phyloP scores from a whole-genome alignment of 64 coral and sea anemone species.

The Montipora efflorescens region DNA sequence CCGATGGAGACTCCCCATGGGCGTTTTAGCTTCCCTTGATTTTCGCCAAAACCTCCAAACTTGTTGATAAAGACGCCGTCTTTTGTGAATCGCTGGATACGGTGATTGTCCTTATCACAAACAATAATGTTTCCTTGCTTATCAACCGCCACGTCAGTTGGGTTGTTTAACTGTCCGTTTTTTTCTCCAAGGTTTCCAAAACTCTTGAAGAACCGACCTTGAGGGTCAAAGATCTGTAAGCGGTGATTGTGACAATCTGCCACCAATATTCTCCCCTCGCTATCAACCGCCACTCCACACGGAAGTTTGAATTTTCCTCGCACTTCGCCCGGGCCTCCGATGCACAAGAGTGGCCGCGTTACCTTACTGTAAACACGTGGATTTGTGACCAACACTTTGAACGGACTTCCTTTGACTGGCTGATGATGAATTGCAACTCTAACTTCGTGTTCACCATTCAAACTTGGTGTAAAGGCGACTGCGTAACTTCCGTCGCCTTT shows the following conservation, averaged over 20 bases:
- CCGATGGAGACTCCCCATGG: constrained; percentile 91
- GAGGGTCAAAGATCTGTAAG: constrained; percentile 85
- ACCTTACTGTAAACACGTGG: constrained; percentile 79
- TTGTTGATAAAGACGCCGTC: constrained; percentile 86
- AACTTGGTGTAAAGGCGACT: constrained; percentile 72
- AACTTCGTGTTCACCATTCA: constrained; percentile 72
- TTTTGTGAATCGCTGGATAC: constrained; percentile 92
- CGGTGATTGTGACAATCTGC: constrained; percentile 96
- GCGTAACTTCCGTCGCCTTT: constrained; percentile 78
- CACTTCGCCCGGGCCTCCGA: constrained; percentile 72
- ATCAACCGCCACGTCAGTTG: constrained; percentile 87
- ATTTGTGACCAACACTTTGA: constrained; percentile 66
- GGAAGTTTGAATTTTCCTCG: constrained; percentile 90
- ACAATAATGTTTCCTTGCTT: constrained; percentile 81
- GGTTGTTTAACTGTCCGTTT: constrained; percentile 93
- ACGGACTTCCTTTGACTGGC: constrained; percentile 81
- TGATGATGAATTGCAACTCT: constrained; percentile 73
- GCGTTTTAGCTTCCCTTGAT: constrained; percentile 78
- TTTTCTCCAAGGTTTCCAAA: constrained; percentile 88
- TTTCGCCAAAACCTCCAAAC: constrained; percentile 81
- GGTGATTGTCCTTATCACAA: constrained; percentile 96
- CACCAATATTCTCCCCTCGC: constrained; percentile 73
- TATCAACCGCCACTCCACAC: constrained; percentile 92
- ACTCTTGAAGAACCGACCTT: constrained; percentile 71
- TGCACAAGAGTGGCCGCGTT: constrained; percentile 61